Evolutionary conservation across 2,797 vertebrate species (phyloP).

Genomic region (Neosilurus mollespiculum): DNA sequence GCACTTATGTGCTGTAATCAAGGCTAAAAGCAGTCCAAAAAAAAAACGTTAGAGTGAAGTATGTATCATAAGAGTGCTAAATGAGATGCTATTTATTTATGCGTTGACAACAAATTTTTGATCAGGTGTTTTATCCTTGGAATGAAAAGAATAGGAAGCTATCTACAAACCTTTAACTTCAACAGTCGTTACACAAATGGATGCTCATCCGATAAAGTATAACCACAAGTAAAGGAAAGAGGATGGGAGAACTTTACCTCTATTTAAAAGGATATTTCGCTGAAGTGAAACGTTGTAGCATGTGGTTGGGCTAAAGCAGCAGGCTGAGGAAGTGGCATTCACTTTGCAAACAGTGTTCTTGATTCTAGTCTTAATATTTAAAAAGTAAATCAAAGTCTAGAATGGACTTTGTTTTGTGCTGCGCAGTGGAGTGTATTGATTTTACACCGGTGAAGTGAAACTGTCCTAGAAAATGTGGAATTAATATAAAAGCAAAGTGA

Average conservation of each 20-base stretch:
- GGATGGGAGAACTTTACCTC: not conserved
- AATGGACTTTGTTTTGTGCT: not conserved
- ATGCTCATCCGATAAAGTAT: not conserved
- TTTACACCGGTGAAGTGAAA: not conserved
- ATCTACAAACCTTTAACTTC: not conserved
- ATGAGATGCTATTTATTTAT: not conserved
- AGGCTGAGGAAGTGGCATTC: not conserved
- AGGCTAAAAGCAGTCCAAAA: too few species aligned
- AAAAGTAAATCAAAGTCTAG: too few species aligned
- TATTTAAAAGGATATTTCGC: not conserved
- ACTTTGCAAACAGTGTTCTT: conserved; percentile 10
- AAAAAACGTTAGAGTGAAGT: not conserved
- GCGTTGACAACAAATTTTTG: not conserved
- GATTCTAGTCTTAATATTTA: not conserved
- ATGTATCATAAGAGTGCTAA: not conserved
- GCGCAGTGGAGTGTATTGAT: not conserved
- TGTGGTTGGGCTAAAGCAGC: not conserved
- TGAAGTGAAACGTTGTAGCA: not conserved
- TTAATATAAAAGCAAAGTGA: not conserved
- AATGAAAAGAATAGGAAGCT: not conserved
- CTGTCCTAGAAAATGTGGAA: not conserved
- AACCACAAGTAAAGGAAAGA: not conserved
- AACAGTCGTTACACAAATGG: not conserved
- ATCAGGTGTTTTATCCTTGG: not conserved
- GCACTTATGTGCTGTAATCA: too few species aligned